These are phyloP conservation scores for Macrotis lagotis DNA, from an alignment of 2,113 vertebrate genomes.

Conservation along the genomic window DNA sequence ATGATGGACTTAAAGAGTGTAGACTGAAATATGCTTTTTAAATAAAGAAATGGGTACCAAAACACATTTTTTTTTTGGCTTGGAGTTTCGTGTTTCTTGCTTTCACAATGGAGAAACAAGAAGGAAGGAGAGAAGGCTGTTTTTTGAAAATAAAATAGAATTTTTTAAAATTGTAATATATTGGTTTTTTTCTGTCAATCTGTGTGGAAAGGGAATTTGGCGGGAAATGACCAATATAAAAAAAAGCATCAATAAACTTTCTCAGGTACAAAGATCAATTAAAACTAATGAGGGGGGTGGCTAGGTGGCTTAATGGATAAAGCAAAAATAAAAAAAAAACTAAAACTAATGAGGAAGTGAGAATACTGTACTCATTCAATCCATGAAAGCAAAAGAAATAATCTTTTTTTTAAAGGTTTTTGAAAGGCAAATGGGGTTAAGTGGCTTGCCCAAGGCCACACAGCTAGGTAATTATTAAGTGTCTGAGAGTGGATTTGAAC, in stretches of 20 bases:
- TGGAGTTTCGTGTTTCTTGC: not conserved
- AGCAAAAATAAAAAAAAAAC: too few species aligned
- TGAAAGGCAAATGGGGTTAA: too few species aligned
- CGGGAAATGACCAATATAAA: not conserved
- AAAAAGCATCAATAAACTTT: not conserved
- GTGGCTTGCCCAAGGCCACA: too few species aligned
- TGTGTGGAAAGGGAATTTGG: not conserved
- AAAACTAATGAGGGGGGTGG: too few species aligned
- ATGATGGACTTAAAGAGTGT: not conserved
- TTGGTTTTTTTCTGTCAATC: not conserved
- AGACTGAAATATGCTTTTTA: not conserved
- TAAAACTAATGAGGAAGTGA: too few species aligned
- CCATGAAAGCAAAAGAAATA: not conserved
- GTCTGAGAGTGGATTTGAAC: too few species aligned
- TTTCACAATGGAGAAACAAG: not conserved
- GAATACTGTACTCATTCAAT: not conserved
- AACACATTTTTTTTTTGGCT: not conserved
- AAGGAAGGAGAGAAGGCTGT: too few species aligned
- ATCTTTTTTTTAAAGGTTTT: too few species aligned
- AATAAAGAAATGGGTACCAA: not conserved
- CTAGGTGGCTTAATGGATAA: too few species aligned
- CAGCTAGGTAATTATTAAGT: too few species aligned
- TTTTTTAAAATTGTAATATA: not conserved
- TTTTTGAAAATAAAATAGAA: not conserved
- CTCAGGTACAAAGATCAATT: not conserved